phyloP scores from a whole-genome alignment of 37 sponge, comb jelly and placozoan species.

The Crambe crambe region DNA sequence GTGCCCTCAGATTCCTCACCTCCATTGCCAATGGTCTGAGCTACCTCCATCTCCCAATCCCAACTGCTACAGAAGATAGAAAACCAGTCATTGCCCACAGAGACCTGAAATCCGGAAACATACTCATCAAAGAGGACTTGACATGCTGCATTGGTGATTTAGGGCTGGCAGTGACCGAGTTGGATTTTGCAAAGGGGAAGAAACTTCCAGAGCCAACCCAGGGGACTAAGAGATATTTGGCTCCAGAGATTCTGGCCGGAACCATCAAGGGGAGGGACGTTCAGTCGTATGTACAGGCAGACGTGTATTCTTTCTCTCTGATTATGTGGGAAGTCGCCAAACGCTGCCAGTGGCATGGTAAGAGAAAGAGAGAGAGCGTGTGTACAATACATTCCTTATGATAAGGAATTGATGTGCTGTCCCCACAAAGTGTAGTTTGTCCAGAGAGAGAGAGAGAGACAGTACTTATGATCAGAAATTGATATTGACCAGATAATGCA shows the following conservation, averaged over 20 bases:
- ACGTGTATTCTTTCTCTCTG: constrained; percentile 89
- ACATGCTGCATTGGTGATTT: constrained; percentile 93
- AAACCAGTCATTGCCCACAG: constrained; percentile 87
- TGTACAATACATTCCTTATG: too few relatives aligned
- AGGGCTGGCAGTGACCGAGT: constrained; percentile 74
- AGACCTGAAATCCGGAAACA: constrained; percentile 91
- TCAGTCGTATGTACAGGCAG: constrained; percentile 70
- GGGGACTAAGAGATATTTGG: constrained; percentile 94
- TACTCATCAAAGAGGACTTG: constrained; percentile 81
- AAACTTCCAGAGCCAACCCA: constrained; percentile 18
- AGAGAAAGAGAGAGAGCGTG: too few relatives aligned
- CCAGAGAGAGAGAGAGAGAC: too few relatives aligned
- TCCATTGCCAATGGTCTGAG: constrained; percentile 82
- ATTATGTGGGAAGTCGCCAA: constrained; percentile 89
- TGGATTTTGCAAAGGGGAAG: constrained; percentile 7
- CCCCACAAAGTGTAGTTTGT: too few relatives aligned
- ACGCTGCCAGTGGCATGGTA: constrained; percentile 10
- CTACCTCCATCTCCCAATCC: constrained; percentile 64
- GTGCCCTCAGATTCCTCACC: constrained; percentile 34
- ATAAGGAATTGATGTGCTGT: too few relatives aligned
- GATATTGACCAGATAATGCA: too few relatives aligned
- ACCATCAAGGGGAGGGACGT: constrained; percentile 69
- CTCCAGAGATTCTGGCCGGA: constrained; percentile 89
- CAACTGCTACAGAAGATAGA: constrained; percentile 10
- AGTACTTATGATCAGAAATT: too few relatives aligned